These are phyloP conservation scores for Pan troglodytes DNA, from an alignment of 2,113 vertebrate genomes.

Conservation along the genomic window NHGRI_mPanTro3-v2.1_pri NC_072411.2:132890501-132891000, in stretches of 20 bases:
- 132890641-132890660: background rate
- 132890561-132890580: background rate
- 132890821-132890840: background rate
- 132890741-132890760: background rate
- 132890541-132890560: background rate
- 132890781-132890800: accelerated
- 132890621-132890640: background rate
- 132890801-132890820: background rate
- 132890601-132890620: background rate
- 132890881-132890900: background rate
- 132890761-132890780: background rate
- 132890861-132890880: slow-evolving; percentile 36
- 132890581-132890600: background rate
- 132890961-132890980: slow-evolving; percentile 37
- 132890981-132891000: slow-evolving; percentile 29
- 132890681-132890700: background rate
- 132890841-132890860: background rate
- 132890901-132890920: background rate
- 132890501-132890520: background rate
- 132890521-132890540: background rate
- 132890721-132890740: background rate
- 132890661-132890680: background rate
- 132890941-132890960: slow-evolving; percentile 40
- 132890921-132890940: slow-evolving; percentile 19
- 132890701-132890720: background rate